Evolutionary conservation across 2,797 vertebrate species (phyloP).

Genomic region (Phrynocephalus guinanensis): DNA sequence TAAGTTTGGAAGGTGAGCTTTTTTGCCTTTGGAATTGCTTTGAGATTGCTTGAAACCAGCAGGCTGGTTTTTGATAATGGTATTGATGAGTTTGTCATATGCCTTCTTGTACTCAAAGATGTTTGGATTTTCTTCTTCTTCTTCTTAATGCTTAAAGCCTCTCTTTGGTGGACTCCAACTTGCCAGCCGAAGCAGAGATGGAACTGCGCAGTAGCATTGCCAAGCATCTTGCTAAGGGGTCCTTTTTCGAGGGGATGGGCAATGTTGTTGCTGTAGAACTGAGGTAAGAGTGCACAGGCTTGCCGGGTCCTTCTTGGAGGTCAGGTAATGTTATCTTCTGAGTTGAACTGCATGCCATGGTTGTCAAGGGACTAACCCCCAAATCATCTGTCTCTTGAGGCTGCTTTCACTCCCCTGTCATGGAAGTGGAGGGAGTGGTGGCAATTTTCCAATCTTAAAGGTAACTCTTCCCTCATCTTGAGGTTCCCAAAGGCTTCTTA

Average conservation of each 20-base stretch:
- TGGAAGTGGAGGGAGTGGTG: no score
- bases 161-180: slow-evolving; percentile 88
- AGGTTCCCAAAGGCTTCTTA: no score
- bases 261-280: slow-evolving; percentile 92
- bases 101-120: slow-evolving; percentile 38
- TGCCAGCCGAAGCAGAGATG: slow-evolving; percentile 88
- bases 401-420: not conserved
- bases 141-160: slow-evolving; percentile 81
- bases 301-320: not conserved
- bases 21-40: not conserved
- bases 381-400: not conserved
- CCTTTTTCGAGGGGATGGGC: slow-evolving; percentile 94
- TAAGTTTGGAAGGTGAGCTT: not conserved
- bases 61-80: not conserved
- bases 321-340: not conserved
- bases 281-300: slow-evolving; percentile 79
- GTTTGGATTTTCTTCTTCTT: slow-evolving; percentile 17
- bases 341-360: not conserved
- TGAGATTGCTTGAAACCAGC: no score
- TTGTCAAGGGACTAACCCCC: not conserved
- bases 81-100: not conserved
- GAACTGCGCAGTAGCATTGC: slow-evolving; percentile 91
- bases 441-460: no score
- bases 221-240: slow-evolving; percentile 91
- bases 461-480: no score